phyloP scores from a whole-genome alignment of 1,140 invertebrate species.

The Oncopeltus fasciatus region DNA sequence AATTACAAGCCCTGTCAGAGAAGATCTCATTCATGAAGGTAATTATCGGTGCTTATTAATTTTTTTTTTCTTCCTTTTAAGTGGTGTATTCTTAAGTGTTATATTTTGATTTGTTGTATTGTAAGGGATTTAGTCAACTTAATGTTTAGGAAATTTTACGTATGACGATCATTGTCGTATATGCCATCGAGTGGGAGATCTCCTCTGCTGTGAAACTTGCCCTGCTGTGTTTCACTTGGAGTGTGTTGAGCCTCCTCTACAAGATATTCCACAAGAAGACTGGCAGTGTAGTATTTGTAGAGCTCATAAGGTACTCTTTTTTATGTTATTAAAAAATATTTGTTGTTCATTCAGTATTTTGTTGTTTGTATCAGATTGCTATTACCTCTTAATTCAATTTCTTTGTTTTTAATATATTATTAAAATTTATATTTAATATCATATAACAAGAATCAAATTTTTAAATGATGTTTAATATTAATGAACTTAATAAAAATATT shows the following conservation, averaged over 20 bases:
- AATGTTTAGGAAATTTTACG: constrained; percentile 60
- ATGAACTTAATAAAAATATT: too few species aligned
- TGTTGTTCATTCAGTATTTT: too few species aligned
- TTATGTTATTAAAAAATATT: too few species aligned
- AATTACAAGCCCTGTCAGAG: constrained; percentile 79
- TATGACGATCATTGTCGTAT: constrained; percentile 91
- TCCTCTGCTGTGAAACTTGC: constrained; percentile 92
- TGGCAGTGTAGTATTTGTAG: constrained; percentile 91
- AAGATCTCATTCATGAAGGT: constrained; percentile 88
- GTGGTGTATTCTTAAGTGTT: not conserved
- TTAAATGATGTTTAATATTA: too few species aligned
- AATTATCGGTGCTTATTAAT: constrained; percentile 25
- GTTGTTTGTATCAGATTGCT: too few species aligned
- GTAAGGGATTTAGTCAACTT: not conserved
- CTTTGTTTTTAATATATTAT: not conserved
- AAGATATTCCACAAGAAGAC: constrained; percentile 86
- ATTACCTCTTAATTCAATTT: not conserved
- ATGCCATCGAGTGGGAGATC: constrained; percentile 86
- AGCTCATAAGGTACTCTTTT: constrained; percentile 78
- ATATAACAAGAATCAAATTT: too few species aligned
- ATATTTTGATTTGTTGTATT: not conserved
- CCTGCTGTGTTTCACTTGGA: constrained; percentile 91
- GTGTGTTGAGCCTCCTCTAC: constrained; percentile 85
- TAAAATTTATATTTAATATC: too few species aligned
- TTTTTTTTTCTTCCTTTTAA: not conserved